A percentile compares a stretch with the other conserved stretches of the same genome.
Evolutionary conservation across 1,140 invertebrate genomes (phyloP).

Genomic region (Cydia fagiglandana): DNA sequence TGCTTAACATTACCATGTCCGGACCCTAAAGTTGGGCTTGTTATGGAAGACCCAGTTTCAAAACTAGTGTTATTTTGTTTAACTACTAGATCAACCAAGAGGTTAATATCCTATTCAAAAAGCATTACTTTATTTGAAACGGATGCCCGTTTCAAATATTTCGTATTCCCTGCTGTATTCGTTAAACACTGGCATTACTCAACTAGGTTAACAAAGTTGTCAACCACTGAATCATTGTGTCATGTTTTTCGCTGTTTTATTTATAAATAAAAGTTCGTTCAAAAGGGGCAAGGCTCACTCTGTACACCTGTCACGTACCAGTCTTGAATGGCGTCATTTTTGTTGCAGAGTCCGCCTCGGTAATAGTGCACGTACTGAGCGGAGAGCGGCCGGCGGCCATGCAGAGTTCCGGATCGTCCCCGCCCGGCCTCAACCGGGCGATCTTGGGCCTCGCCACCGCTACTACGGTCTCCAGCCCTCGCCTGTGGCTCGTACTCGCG

Average conservation of each 20-base stretch:
- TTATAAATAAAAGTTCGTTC: not conserved
- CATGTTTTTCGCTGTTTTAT: not conserved
- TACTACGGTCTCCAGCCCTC: slow-evolving; percentile 45
- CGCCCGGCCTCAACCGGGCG: slow-evolving; percentile 57
- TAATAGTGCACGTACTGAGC: slow-evolving; percentile 83
- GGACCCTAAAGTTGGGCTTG: not conserved
- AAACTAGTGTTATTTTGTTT: not conserved
- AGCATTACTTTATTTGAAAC: not conserved
- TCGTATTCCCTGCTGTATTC: not conserved
- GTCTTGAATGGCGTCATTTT: slow-evolving; percentile 33
- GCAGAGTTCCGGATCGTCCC: slow-evolving; percentile 83
- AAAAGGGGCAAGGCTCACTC: not conserved
- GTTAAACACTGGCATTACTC: not conserved
- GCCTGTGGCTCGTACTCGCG: slow-evolving; percentile 38
- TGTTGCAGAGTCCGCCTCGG: slow-evolving; percentile 81
- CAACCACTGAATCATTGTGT: not conserved
- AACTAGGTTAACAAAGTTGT: not conserved
- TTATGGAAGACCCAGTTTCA: not conserved
- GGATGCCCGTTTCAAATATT: too few species aligned
- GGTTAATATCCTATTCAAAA: not conserved
- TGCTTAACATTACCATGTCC: not conserved
- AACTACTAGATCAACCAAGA: not conserved
- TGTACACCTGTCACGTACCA: not conserved
- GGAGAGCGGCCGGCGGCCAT: slow-evolving; percentile 87
- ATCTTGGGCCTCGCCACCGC: slow-evolving; percentile 50